Conservation (phyloP, 2,113 vertebrate species). For the Crocuta crocuta region DNA sequence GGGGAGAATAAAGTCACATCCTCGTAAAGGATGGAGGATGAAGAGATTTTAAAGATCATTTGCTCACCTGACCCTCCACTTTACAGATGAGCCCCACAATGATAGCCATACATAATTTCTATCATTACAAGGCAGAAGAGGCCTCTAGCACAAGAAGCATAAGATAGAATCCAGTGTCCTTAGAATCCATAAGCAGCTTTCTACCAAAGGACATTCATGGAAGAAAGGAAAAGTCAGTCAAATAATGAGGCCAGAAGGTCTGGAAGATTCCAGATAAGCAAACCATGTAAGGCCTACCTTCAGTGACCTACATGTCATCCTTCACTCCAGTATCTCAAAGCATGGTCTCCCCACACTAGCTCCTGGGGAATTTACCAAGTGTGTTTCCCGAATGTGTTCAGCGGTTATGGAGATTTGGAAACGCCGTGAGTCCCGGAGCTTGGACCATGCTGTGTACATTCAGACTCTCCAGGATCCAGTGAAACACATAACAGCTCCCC, state of each 20-base stretch:
- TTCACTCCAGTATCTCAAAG: neutral
- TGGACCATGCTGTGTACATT: too few species aligned
- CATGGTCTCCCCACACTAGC: neutral
- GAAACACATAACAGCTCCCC: neutral
- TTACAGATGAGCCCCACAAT: neutral
- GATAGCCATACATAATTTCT: too few species aligned
- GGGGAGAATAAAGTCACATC: neutral
- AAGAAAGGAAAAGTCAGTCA: neutral
- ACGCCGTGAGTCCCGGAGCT: neutral
- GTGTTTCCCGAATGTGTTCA: neutral
- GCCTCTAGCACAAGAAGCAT: neutral
- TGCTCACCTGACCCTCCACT: neutral
- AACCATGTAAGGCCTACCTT: neutral
- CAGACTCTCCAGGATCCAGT: too few species aligned
- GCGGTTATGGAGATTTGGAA: neutral
- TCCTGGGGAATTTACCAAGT: neutral
- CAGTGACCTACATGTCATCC: too few species aligned
- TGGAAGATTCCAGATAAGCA: neutral
- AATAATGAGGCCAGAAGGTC: fast-evolving
- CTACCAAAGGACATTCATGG: neutral
- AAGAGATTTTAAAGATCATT: neutral
- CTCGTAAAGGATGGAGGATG: neutral
- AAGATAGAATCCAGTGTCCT: neutral
- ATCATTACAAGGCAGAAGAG: neutral
- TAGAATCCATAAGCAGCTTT: neutral